Conservation (phyloP, 2,797 vertebrate species). For the Eulemur mongoz region DNA sequence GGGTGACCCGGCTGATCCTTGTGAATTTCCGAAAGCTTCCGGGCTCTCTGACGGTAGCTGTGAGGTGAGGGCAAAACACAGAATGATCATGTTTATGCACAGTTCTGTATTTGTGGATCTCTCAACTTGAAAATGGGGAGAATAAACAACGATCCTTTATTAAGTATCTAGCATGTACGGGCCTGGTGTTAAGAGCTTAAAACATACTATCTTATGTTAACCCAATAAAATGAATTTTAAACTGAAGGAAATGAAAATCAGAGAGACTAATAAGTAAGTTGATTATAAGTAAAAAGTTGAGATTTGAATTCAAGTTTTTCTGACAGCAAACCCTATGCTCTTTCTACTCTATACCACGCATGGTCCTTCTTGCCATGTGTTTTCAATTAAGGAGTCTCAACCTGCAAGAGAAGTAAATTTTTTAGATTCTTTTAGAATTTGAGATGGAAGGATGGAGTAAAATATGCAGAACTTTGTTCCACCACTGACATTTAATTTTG, state of each 20-base stretch:
- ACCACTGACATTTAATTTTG: not conserved
- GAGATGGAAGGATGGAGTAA: not conserved
- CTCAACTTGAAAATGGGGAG: not conserved
- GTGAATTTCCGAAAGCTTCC: constrained; percentile 94
- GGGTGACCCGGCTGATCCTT: constrained; percentile 98
- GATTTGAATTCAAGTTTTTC: not conserved
- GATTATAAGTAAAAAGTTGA: not conserved
- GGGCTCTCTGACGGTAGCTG: constrained; percentile 94
- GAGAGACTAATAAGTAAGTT: not conserved
- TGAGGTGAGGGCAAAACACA: not conserved
- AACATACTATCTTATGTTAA: not conserved
- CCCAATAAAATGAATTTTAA: not conserved
- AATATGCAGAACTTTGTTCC: not conserved
- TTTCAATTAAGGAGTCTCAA: not conserved
- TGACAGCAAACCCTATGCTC: not conserved
- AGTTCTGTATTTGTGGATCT: not conserved
- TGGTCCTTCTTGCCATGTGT: not conserved
- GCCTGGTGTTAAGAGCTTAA: not conserved
- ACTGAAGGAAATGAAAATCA: not conserved
- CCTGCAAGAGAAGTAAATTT: not conserved
- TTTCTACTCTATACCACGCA: not conserved
- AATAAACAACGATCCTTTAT: not conserved
- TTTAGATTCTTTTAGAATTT: not conserved
- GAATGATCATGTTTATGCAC: not conserved
- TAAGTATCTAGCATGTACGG: not conserved